phyloP scores from a whole-genome alignment of 2,888 invertebrate species.

The Spilarctia lutea region DNA sequence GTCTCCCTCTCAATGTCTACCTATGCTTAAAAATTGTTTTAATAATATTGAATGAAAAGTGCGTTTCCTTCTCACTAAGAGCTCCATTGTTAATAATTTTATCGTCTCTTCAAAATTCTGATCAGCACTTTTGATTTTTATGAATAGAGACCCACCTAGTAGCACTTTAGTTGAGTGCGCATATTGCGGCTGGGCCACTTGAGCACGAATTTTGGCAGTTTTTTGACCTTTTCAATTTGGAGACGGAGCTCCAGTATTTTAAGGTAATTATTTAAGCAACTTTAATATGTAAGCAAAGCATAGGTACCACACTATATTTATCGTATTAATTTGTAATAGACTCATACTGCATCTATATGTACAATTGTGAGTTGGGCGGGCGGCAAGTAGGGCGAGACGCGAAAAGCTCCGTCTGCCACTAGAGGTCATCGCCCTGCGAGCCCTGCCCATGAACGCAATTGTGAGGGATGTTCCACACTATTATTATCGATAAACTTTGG shows the following conservation, averaged over 20 bases:
- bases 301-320: background rate
- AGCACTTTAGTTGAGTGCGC: conserved; percentile 39
- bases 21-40: background rate
- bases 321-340: conserved; percentile 8
- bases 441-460: conserved; percentile 82
- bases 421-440: conserved; percentile 80
- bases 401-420: conserved; percentile 79
- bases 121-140: conserved; percentile 37
- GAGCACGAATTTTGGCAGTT: conserved; percentile 60
- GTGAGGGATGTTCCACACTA: conserved; percentile 72
- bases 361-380: conserved; percentile 71
- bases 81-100: conserved; percentile 40
- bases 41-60: background rate
- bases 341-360: conserved; percentile 29
- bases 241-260: background rate
- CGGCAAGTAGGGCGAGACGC: conserved; percentile 83
- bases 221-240: conserved; percentile 13
- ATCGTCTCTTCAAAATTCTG: conserved; percentile 32
- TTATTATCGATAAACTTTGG: conserved; percentile 76
- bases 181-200: conserved; percentile 48
- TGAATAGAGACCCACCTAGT: conserved; percentile 25
- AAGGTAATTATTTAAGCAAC: background rate
- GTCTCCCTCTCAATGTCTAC: background rate
- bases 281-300: background rate
- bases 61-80: background rate